Conservation (phyloP, 2,888 invertebrate species). For the Congeria kusceri region DNA sequence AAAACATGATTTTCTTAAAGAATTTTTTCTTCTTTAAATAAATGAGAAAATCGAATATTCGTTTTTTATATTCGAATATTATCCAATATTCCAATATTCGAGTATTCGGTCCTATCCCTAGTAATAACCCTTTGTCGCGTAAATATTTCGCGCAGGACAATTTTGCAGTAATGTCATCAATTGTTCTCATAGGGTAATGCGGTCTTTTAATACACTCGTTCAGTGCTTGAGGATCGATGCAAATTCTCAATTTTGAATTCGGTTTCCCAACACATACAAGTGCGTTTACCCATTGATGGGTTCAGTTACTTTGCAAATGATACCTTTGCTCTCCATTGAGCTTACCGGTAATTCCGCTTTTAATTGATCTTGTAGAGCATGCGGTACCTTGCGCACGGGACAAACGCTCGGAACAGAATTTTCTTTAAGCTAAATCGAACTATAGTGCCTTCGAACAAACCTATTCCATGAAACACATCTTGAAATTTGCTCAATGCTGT, state of each 20-base stretch:
- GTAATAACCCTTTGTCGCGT: too few relatives aligned
- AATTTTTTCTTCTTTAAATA: too few relatives aligned
- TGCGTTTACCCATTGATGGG: not conserved
- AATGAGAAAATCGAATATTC: too few relatives aligned
- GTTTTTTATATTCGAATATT: too few relatives aligned
- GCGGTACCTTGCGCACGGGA: not conserved
- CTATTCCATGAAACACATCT: not conserved
- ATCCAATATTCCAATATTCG: too few relatives aligned
- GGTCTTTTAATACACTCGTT: constrained; percentile 1
- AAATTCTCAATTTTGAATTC: too few relatives aligned
- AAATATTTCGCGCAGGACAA: not conserved
- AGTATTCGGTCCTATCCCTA: too few relatives aligned
- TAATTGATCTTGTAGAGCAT: not conserved
- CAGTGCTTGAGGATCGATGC: not conserved
- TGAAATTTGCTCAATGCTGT: not conserved
- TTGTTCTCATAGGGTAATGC: not conserved
- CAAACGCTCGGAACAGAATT: too few relatives aligned
- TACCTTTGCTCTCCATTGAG: too few relatives aligned
- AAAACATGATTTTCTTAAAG: too few relatives aligned
- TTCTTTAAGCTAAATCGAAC: not conserved
- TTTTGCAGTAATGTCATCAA: not conserved
- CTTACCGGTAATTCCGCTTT: not conserved
- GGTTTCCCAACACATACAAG: too few relatives aligned
- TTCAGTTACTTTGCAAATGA: not conserved
- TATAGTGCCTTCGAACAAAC: not conserved